phyloP scores from a whole-genome alignment of 2,888 invertebrate genomes.

The Apotomis turbidana region DNA sequence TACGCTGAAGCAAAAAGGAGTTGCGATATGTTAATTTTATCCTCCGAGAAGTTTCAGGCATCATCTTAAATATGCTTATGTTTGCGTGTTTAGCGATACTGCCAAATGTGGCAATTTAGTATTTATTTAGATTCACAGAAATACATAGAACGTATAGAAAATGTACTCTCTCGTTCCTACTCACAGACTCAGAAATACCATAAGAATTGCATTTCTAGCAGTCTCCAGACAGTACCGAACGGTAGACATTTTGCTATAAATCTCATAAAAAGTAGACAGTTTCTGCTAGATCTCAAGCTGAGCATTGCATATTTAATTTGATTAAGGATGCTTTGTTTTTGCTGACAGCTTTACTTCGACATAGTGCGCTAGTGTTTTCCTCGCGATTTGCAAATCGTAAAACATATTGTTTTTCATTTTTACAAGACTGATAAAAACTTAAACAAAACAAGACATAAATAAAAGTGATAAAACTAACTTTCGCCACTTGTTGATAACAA shows the following conservation, averaged over 20 bases:
- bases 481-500: neutral
- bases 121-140: neutral
- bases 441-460: too few species aligned
- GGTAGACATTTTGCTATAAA: conserved; percentile 21
- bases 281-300: neutral
- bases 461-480: neutral
- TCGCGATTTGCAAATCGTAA: too few species aligned
- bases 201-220: conserved; percentile 40
- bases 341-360: neutral
- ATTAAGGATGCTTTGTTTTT: neutral
- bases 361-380: too few species aligned
- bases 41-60: too few species aligned
- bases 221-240: conserved; percentile 26
- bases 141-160: too few species aligned
- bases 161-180: conserved; percentile 6
- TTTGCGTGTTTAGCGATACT: too few species aligned
- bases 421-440: too few species aligned
- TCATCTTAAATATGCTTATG: too few species aligned
- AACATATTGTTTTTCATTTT: too few species aligned
- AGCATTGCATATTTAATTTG: neutral
- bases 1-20: too few species aligned
- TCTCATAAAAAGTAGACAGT: conserved; percentile 19
- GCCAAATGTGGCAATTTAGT: too few species aligned
- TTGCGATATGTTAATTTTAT: too few species aligned
- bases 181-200: conserved; percentile 26